A percentile compares a stretch with the other conserved stretches of the same genome.
These are phyloP conservation scores for Drosophila differens DNA, from an alignment of 2,888 invertebrate species.

Conservation along the genomic window DNA sequence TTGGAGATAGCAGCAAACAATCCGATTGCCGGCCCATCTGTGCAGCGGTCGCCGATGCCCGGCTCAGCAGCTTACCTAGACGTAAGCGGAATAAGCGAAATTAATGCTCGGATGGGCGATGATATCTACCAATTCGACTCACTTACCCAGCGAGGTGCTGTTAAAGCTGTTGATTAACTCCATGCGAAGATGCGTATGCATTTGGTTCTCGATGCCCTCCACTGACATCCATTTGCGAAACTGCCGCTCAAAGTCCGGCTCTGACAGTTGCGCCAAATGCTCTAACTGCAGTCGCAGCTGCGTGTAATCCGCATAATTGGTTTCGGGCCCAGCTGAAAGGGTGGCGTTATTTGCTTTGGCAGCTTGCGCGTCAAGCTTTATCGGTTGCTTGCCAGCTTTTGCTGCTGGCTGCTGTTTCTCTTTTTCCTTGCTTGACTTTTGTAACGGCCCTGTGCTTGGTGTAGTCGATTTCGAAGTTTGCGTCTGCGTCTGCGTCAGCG, in stretches of 20 bases:
- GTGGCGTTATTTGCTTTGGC: neutral
- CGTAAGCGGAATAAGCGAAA: neutral
- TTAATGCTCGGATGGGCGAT: neutral
- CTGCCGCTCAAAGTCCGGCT: constrained; percentile 82
- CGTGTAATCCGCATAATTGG: constrained; percentile 19
- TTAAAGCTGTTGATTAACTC: constrained; percentile 83
- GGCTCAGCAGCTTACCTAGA: constrained; percentile 51
- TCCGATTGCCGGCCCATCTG: constrained; percentile 18
- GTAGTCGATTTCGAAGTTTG: constrained; percentile 5
- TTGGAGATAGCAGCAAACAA: constrained; percentile 71
- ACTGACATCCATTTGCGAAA: constrained; percentile 83
- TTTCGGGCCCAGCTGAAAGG: neutral
- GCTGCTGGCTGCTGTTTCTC: neutral
- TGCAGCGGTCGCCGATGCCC: constrained; percentile 20
- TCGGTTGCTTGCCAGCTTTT: neutral
- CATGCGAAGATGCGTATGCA: constrained; percentile 82
- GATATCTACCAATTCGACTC: neutral
- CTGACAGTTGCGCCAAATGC: constrained; percentile 80
- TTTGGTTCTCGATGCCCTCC: constrained; percentile 80
- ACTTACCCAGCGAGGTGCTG: constrained; percentile 83
- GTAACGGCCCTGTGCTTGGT: neutral
- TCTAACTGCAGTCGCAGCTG: constrained; percentile 67
- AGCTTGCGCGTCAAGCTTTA: neutral
- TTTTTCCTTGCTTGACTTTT: constrained; percentile 5
- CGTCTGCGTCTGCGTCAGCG: constrained; percentile 10